Conservation (phyloP, 1,140 invertebrate species). For the Cherax destructor region DNA sequence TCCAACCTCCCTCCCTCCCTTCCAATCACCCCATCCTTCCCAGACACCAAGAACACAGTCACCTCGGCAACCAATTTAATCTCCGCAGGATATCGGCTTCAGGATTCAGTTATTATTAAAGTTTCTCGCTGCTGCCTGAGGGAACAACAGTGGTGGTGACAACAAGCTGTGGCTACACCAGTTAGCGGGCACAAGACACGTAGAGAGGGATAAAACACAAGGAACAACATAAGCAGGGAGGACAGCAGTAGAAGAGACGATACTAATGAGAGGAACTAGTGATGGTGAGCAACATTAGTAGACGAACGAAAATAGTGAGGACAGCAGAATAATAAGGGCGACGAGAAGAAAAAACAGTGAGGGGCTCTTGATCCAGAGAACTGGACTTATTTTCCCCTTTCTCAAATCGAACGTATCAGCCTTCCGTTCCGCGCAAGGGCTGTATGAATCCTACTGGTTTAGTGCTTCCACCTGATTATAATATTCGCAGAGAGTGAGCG, state of each 20-base stretch:
- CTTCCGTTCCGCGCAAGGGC: too few relatives aligned
- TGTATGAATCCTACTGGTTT: too few relatives aligned
- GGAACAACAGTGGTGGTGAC: not conserved
- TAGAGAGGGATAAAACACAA: slow-evolving; percentile 24
- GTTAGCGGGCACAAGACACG: not conserved
- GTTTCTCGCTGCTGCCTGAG: not conserved
- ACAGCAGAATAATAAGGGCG: too few relatives aligned
- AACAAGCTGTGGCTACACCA: too few relatives aligned
- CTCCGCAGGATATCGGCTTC: slow-evolving; percentile 37
- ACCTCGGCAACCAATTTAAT: slow-evolving; percentile 29
- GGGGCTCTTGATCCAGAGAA: too few relatives aligned
- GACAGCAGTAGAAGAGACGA: not conserved
- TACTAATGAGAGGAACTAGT: too few relatives aligned
- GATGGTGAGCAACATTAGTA: too few relatives aligned
- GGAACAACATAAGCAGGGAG: not conserved
- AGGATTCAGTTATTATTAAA: slow-evolving; percentile 38
- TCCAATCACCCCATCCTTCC: not conserved
- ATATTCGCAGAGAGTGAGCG: not conserved
- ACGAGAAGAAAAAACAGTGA: too few relatives aligned
- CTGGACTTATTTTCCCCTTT: too few relatives aligned
- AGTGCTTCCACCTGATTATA: not conserved
- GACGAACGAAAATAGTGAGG: too few relatives aligned
- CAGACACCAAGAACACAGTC: slow-evolving; percentile 24
- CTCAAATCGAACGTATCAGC: too few relatives aligned
- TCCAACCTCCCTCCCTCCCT: not conserved